Evolutionary conservation across 2,797 vertebrate species (phyloP).

Genomic region (Sebastiscus albofasciatus): DNA sequence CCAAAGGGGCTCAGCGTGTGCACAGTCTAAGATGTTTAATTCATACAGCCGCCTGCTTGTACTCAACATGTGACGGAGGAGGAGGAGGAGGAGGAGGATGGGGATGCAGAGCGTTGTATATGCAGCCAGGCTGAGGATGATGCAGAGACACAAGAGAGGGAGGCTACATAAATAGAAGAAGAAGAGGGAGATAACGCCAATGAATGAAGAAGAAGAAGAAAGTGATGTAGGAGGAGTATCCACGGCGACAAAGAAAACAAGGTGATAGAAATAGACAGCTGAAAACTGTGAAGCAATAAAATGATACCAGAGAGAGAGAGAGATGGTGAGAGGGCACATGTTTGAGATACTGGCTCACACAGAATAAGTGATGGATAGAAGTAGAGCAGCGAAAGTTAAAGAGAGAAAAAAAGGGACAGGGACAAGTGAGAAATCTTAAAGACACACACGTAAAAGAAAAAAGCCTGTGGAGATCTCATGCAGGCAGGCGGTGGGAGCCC

Average conservation of each 20-base stretch:
- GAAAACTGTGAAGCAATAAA: conserved; percentile 30
- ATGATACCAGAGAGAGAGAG: background rate
- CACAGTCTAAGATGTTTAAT: conserved; percentile 73
- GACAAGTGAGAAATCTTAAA: conserved; percentile 22
- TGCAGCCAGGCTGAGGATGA: conserved; percentile 22
- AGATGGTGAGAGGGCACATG: background rate
- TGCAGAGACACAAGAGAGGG: conserved; percentile 18
- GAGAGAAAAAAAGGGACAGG: conserved; percentile 3
- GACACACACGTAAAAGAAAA: background rate
- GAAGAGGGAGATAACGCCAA: background rate
- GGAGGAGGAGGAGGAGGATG: conserved; percentile 23
- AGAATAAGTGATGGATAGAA: conserved; percentile 55
- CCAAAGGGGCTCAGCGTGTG: conserved; percentile 51
- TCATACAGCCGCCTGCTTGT: conserved; percentile 57
- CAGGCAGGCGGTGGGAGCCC: conserved; percentile 34
- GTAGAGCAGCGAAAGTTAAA: conserved; percentile 34
- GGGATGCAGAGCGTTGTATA: conserved; percentile 19
- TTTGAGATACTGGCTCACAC: conserved; percentile 13
- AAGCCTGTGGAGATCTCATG: conserved; percentile 31
- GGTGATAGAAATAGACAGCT: conserved; percentile 29
- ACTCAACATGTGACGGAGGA: conserved; percentile 42
- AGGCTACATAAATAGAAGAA: conserved; percentile 32
- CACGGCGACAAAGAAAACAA: conserved; percentile 6
- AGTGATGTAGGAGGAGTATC: conserved; percentile 17
- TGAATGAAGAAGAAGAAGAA: background rate